Evolutionary conservation across 2,113 vertebrate species (phyloP).

Genomic region (Urocynchramus pylzowi): DNA sequence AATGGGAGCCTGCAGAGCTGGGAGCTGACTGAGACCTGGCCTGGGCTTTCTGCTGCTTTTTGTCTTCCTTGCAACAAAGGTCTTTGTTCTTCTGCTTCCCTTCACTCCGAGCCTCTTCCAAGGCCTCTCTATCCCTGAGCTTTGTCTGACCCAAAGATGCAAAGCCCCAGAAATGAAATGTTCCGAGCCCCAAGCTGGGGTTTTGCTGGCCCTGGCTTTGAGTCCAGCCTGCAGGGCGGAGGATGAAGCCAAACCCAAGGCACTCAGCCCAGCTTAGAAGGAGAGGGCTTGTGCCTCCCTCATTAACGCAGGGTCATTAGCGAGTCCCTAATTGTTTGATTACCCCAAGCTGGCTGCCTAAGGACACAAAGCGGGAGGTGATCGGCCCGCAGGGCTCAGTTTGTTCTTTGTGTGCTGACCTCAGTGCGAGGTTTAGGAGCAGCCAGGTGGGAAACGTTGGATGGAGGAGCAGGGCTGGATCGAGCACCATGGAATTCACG

Average conservation of each 20-base stretch:
- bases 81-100: neutral
- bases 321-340: neutral
- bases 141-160: neutral
- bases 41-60: neutral
- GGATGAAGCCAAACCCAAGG: neutral
- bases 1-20: neutral
- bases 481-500: accelerated
- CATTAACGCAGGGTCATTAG: neutral
- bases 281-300: neutral
- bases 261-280: neutral
- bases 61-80: neutral
- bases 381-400: neutral
- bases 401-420: neutral
- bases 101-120: neutral
- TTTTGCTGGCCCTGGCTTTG: neutral
- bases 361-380: neutral
- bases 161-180: neutral
- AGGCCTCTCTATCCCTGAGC: neutral
- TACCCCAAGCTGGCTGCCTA: neutral
- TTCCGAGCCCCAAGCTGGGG: neutral
- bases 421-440: neutral
- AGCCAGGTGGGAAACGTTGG: neutral
- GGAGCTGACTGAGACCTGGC: neutral
- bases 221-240: neutral
- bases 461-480: neutral